Base-by-base conservation (phyloP, 1,140 invertebrate genomes). In the Vollenhovia emeryi region DNA sequence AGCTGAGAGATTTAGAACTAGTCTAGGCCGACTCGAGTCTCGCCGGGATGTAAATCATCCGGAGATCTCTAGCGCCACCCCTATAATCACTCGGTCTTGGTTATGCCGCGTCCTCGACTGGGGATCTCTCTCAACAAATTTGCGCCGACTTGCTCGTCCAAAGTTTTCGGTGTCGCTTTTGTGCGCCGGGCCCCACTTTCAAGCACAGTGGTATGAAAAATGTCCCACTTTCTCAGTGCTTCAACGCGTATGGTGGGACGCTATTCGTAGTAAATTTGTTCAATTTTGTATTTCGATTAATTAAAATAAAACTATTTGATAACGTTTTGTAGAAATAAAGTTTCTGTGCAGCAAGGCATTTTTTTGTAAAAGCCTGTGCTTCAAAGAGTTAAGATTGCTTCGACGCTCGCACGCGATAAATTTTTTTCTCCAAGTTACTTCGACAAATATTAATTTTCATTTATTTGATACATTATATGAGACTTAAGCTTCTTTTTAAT, bases 1-100 rank as follows among this genome's bases (percentile, higher is more conserved):
- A 60, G 78, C 57, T 64, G 84, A 69, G 62, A 60, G 74, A 86
- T 84, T 90, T 88, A 75, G 76, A 90, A 91, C 84, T 85, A 86
- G 86, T 87, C 89, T 78, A 86, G 79, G 36, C 76, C 27, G 64
- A 64, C 45, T 76, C 68, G 57, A 45, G 64, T 74, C 82, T 36
- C 62, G 85, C 36, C 86, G 68, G 87, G 89, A 91, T 91, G 89
- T 91, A 91, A 91, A 91, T 91, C 89, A 91, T 91, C 84, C 62
- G 15, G 62, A 91, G 88, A 79, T 87, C 79, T 91, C 87, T 91
- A 88, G 89, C 89, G 89, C 89, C 88, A 90, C 85, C 89, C 89
- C 89, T 90, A 90, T 90, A 90, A 90, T 90, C 89, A 90, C 88
- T 57, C 75, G 82, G 76, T 84, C 79, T 73, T 84, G 68, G 74